Evolutionary conservation across 2,113 vertebrate species (phyloP).

Genomic region (Phoenicopterus ruber): DNA sequence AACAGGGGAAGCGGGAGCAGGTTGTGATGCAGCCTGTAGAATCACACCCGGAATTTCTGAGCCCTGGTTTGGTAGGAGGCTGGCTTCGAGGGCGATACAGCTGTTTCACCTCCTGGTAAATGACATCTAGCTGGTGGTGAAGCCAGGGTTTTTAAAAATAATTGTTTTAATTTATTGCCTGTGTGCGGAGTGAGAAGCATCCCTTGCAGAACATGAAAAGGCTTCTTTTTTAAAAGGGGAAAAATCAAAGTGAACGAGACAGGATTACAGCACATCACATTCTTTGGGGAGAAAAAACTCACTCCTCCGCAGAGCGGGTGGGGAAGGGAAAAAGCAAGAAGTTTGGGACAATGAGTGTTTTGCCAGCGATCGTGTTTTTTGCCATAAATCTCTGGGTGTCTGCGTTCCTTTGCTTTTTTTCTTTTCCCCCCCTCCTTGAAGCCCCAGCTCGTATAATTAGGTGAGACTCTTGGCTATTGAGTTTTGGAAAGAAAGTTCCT

Average conservation of each 20-base stretch:
- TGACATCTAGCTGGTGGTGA: not conserved
- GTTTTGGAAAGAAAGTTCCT: not conserved
- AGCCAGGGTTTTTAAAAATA: not conserved
- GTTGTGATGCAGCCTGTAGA: not conserved
- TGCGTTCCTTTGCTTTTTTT: not conserved
- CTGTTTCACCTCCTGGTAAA: not conserved
- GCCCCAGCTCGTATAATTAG: not conserved
- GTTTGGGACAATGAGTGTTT: not conserved
- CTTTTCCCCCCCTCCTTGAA: not conserved
- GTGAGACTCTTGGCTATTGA: not conserved
- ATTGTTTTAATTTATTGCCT: not conserved
- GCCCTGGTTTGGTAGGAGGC: not conserved
- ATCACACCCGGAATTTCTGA: not conserved
- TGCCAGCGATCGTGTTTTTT: not conserved
- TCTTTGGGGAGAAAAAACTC: accelerated
- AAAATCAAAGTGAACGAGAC: not conserved
- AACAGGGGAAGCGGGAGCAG: accelerated
- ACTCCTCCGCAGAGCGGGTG: accelerated
- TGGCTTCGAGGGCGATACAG: not conserved
- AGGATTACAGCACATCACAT: not conserved
- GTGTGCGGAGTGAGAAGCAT: not conserved
- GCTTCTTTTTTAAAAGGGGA: not conserved
- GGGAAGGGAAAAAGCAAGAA: not conserved
- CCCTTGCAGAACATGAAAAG: not conserved
- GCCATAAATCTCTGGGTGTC: not conserved